Conservation (phyloP, 2,888 invertebrate species). For the Tetropium fuscum region DNA sequence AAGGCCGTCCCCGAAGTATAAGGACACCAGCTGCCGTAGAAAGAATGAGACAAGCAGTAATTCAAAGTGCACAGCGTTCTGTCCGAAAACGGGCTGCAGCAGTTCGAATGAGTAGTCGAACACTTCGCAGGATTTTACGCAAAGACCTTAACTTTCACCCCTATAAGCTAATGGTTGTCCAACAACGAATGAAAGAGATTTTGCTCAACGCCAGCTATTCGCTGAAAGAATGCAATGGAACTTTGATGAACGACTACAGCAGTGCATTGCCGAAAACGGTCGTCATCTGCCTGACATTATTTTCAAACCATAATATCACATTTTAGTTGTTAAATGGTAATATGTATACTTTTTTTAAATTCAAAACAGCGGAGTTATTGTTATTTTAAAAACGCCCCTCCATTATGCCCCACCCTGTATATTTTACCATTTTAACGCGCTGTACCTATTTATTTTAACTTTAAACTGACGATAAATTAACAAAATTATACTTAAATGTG, state of each 20-base stretch:
- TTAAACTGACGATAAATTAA: too few relatives aligned
- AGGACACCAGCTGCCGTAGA: constrained; percentile 14
- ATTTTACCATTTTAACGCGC: too few relatives aligned
- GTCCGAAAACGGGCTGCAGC: constrained; percentile 20
- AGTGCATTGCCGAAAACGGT: too few relatives aligned
- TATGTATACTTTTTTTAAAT: neutral
- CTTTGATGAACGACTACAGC: too few relatives aligned
- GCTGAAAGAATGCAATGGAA: constrained; percentile 23
- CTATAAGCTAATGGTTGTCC: constrained; percentile 29
- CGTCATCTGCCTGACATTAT: too few relatives aligned
- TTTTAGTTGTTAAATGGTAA: neutral
- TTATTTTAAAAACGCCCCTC: constrained; percentile 3
- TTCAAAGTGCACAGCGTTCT: constrained; percentile 20
- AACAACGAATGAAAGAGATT: constrained; percentile 25
- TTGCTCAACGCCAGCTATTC: constrained; percentile 13
- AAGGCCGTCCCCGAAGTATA: constrained; percentile 18
- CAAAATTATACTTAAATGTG: too few relatives aligned
- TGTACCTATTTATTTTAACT: too few relatives aligned
- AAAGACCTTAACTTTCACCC: constrained; percentile 22
- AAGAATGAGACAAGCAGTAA: constrained; percentile 18
- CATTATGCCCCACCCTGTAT: constrained; percentile 5
- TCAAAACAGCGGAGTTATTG: neutral
- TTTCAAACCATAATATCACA: too few relatives aligned
- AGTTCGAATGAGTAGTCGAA: constrained; percentile 6
- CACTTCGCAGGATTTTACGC: constrained; percentile 21